Base-by-base conservation (phyloP, 2,888 invertebrate genomes). In the Cataglyphis cursor region DNA sequence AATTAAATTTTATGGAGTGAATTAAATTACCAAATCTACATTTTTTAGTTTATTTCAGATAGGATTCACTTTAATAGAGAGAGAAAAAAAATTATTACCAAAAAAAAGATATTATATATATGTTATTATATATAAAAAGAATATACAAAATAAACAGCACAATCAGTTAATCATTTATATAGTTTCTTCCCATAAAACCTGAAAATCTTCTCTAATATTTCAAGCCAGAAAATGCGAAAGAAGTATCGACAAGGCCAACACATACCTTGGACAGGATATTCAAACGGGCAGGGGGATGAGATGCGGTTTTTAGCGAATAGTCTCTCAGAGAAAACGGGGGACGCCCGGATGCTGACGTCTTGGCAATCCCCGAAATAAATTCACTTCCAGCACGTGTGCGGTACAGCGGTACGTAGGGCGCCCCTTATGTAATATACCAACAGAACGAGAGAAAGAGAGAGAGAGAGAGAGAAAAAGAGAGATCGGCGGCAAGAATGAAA, bases 301-400 rank as follows among this genome's bases (percentile, higher is more conserved):
- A 59, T 51, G 81, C 48, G 83, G 72, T 90, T 87, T 89, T 90
- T 82, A 83, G 82, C 72, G 65, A 73, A 82, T 84, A 78, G 24
- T 74, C 59, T 81, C 31, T 21, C 62, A 59, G 83, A 65, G 83
- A 75, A 82, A 75, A 81, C 80, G 82, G 57, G 68, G 74, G 74
- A 81, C 21, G 61, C 24, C 72, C 12, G 51, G n/a, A 75, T 44
- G 62, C 72, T 74, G 54, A 80, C 65, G 62, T 62, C 81, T 85
- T 83, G 81, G 84, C 84, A 84, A 87, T 88, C 74, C 81, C 90
- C 83, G 81, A 88, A 87, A 91, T 87, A 90, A 90, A 90, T 90
- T 90, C 76, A 70, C 83, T 90, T 85, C 65, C 84, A 85, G 78
- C 87, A 84, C 83, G 83, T 85, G 87, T 78, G 81, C 78, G 68